Evolutionary conservation across 2,888 invertebrate genomes (phyloP).

Genomic region (Nymphalis c-album): DNA sequence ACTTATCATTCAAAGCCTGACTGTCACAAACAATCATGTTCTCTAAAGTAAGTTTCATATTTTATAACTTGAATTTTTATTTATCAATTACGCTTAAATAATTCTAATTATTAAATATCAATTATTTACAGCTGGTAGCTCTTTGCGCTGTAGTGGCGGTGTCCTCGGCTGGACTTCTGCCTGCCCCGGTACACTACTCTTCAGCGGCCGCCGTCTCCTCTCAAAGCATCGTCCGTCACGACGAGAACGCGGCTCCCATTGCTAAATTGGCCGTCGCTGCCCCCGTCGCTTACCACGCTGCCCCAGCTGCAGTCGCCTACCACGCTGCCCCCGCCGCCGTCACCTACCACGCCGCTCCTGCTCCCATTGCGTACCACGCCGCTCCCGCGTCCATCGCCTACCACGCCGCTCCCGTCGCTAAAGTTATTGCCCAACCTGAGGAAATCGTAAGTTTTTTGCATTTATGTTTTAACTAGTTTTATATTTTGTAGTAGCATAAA

Average conservation of each 20-base stretch:
- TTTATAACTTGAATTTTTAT: neutral
- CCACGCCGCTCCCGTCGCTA: constrained; percentile 46
- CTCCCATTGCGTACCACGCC: constrained; percentile 41
- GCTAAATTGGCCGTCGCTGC: constrained; percentile 46
- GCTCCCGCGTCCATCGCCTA: constrained; percentile 54
- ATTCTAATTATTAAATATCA: neutral
- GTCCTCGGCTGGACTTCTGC: constrained; percentile 49
- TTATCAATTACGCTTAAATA: neutral
- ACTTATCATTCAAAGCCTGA: constrained; percentile 34
- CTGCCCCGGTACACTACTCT: constrained; percentile 61
- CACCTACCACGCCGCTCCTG: constrained; percentile 25
- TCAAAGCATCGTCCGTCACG: constrained; percentile 59
- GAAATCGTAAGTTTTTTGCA: constrained; percentile 38
- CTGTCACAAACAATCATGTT: constrained; percentile 37
- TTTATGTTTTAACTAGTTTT: too few species aligned
- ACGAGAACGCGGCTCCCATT: constrained; percentile 44
- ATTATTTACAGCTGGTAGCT: constrained; percentile 42
- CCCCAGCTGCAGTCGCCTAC: constrained; percentile 45
- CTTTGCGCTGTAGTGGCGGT: constrained; percentile 51
- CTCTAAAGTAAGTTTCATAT: constrained; percentile 39
- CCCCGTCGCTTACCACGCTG: constrained; percentile 55
- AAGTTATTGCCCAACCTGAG: constrained; percentile 46
- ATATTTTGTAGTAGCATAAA: neutral
- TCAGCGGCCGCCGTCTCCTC: constrained; percentile 55
- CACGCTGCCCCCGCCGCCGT: constrained; percentile 47